A percentile compares a stretch with the other conserved stretches of the same genome.
phyloP scores from a whole-genome alignment of 1,140 invertebrate genomes.

The Zaprionus camerounensis region DNA sequence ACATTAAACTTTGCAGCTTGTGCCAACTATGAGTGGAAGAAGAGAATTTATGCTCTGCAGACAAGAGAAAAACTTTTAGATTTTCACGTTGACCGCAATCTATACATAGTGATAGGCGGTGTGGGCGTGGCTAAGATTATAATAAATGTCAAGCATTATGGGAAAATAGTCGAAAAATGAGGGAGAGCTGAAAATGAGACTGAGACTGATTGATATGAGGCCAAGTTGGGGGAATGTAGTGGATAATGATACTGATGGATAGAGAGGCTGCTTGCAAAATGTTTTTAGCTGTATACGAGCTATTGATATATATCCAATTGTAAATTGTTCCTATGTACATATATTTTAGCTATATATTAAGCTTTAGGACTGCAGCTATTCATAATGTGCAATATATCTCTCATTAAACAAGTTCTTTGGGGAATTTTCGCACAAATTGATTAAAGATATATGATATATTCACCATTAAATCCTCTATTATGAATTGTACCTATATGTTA shows the following conservation, averaged over 20 bases:
- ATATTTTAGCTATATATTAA: too few species aligned
- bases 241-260: conserved; percentile 1
- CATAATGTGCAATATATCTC: too few species aligned
- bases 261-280: background rate
- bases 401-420: background rate
- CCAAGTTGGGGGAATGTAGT: background rate
- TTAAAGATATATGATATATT: background rate
- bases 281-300: background rate
- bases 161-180: conserved; percentile 9
- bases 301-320: background rate
- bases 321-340: too few species aligned
- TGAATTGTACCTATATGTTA: too few species aligned
- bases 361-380: background rate
- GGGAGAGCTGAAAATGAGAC: background rate
- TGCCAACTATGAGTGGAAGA: background rate
- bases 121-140: conserved; percentile 3
- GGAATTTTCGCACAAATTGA: background rate
- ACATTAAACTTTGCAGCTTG: conserved; percentile 5
- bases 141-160: conserved; percentile 27
- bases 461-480: background rate
- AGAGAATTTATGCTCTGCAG: too few species aligned
- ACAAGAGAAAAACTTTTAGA: background rate
- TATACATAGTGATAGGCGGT: background rate
- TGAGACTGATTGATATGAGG: background rate
- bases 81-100: conserved; percentile 4